Evolutionary conservation across 1,140 invertebrate species (phyloP), one percentile per base, ranked within the genome.

Genomic region (Lepeophtheirus salmonis): DNA sequence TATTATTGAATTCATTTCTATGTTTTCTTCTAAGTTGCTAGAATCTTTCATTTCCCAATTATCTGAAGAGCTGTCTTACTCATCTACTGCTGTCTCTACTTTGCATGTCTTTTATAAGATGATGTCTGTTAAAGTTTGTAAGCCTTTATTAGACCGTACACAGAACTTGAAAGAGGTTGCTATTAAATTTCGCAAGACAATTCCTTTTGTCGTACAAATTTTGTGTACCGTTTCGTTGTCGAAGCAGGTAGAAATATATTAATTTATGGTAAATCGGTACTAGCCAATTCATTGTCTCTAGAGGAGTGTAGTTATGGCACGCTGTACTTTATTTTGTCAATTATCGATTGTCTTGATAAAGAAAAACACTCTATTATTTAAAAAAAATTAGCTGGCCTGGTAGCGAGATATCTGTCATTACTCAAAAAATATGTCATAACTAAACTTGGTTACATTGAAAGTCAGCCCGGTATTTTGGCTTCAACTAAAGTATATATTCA

Each of bases 71-170:
- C 67, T 84, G 10, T 74, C 73, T 18, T 73, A 73, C 61, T 70
- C 74, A 13, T 69, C 73, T 22, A 79, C 79, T 3, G 77, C 77
- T 16, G 65, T 74, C 21, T 70, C 78, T 50, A 80, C 83, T 14
- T 73, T 88, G 63, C 81, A 85, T 72, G 83, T 90, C 23, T 79
- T 90, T 67, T 71, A 83, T 2, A 79, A 82, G 66, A 76, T 90
- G 72, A 79, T n/a, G n/a, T n/a, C 83, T 4, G 75, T 79, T 65
- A 77, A 77, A 51, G 76, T 78, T 49, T 79, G 83, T 0, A 71
- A 77, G 41, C 69, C 81, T 48, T 74, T 88, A 50, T 72, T 78
- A 21, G 80, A 83, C 68, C 80, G 86, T 68, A 70, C 80, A 22
- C 71, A 75, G 50, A 77, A 78, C 53, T 74, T 88, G 63, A 79